Base-by-base conservation (phyloP, 2,888 invertebrate species). In the Hydrotaea diabolus region DNA sequence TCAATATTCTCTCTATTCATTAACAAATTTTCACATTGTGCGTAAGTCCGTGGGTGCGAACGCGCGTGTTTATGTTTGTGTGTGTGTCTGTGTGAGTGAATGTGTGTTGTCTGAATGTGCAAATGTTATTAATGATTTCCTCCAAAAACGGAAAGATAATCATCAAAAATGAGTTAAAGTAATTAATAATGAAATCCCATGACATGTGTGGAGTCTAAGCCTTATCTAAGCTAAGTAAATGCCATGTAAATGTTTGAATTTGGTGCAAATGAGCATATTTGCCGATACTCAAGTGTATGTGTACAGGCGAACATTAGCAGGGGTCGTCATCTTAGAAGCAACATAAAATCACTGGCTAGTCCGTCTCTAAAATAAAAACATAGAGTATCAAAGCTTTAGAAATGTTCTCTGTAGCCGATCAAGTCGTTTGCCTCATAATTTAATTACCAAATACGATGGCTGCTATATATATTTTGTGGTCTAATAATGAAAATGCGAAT, bases 151-250 rank as follows among this genome's bases (percentile, higher is more conserved):
- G 57, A 62, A 31, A 73, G 82, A 85, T 85, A 66, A 80, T 77
- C 72, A 80, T 85, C 80, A 15, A 39, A 75, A 77, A 75, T 21
- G 64, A 72, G 74, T 64, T 77, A 77, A 82, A 71, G 80, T 85
- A 85, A 85, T 85, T 85, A 82, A 82, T 85, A 82, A 82, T 73
- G 55, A 75, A 82, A 77, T 77, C 23, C 57, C 53, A 80, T 83
- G 83, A 74, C 75, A 64, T 72, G 55, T 64, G 62, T 72, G 23
- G 43, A 43, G 21, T 66, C 23, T 62, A n/a, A 73, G 59, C 49
- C 26, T 79, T 72, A 79, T 75, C 76, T 39, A 9, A 11, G 15
- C 59, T 59, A 3, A 43, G 11, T 23, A 26, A 59, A 59, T 59
- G 8, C 15, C 15, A 15, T 59, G 59, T 59, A 59, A 59, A 59